Base-by-base conservation (phyloP, 2,797 vertebrate species). In the Sciurus vulgaris region DNA sequence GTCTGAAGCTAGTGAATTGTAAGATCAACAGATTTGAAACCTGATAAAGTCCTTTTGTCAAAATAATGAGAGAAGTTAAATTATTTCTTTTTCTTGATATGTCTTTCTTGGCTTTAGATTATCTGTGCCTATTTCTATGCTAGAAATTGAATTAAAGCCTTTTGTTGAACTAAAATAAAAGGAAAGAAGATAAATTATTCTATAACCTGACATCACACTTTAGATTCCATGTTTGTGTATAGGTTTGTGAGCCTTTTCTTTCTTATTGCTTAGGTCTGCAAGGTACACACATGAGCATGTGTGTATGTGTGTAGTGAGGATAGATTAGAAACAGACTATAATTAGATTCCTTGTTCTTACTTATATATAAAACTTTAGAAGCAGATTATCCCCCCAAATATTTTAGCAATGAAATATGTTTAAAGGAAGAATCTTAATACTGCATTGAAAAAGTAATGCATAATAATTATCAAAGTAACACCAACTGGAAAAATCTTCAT, bases 11-110 rank as follows among this genome's bases (percentile, higher is more conserved):
- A 73, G 89, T 35, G 38, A 72, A 8, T 56, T 91, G 13, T 61
- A 38, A 56, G 56, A 92, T 69, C 30, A 96, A 54, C 63, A 82
- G 63, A 89, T 70, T 1, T 86, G 67, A 30, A 74, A 72, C 22
- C 20, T 69, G 76, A 73, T 56, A 86, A 72, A 70, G 74, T 63
- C 18, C 20, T 7, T 76, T 88, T 54, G 59, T 95, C 51, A 91
- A 92, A 95, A 89, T 59, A 87, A 82, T 76, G 6, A 93, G 69
- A 47, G 8, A 93, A 85, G 5, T 76, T 89, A 78, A 94, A 72
- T n/a, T 9, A 41, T 12, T 81, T 0, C 2, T 77, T 81, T 89
- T 44, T 20, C 5, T 72, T 13, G 1, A 33, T 13, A 61, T 51
- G 15, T 61, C 9, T 78, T 86, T 77, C 38, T 77, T 28, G 74